Evolutionary conservation across 2,888 invertebrate genomes (phyloP).

Genomic region (Stegophylla sp.): DNA sequence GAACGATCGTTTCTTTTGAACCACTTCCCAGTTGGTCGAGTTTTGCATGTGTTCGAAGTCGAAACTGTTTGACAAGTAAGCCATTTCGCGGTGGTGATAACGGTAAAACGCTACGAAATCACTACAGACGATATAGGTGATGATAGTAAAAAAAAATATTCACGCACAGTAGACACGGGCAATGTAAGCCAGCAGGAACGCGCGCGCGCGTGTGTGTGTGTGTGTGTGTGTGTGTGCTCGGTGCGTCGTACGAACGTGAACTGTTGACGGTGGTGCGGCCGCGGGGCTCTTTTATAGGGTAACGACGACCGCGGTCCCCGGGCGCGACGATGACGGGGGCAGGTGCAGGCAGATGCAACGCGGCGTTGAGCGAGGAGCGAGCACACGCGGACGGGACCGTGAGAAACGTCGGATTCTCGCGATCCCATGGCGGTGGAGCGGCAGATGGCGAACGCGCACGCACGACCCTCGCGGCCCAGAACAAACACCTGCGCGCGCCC

Average conservation of each 20-base stretch:
- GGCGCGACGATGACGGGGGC: background rate
- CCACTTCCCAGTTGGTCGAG: slow-evolving; percentile 60
- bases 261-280: slow-evolving; percentile 20
- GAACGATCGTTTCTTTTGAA: slow-evolving; percentile 60
- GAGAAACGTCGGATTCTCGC: slow-evolving; percentile 58
- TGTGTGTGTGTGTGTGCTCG: slow-evolving; percentile 2
- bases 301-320: background rate
- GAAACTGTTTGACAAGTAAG: slow-evolving; percentile 49
- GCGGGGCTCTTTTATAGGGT: slow-evolving; percentile 37
- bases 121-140: too few relatives aligned
- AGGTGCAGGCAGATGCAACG: slow-evolving; percentile 55
- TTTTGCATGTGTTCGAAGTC: slow-evolving; percentile 60
- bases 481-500: slow-evolving; percentile 53
- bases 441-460: slow-evolving; percentile 50
- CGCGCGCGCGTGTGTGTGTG: background rate
- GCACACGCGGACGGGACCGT: slow-evolving; percentile 53
- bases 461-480: slow-evolving; percentile 49
- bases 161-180: background rate
- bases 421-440: slow-evolving; percentile 53
- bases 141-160: too few relatives aligned
- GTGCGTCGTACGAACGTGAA: slow-evolving; percentile 29
- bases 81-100: slow-evolving; percentile 11
- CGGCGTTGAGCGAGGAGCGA: background rate
- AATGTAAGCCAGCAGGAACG: background rate
- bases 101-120: too few relatives aligned